A percentile compares a stretch with the other conserved stretches of the same genome.
Conservation (phyloP, 64 coral and sea anemone genomes). For the Astreopora myriophthalma region DNA sequence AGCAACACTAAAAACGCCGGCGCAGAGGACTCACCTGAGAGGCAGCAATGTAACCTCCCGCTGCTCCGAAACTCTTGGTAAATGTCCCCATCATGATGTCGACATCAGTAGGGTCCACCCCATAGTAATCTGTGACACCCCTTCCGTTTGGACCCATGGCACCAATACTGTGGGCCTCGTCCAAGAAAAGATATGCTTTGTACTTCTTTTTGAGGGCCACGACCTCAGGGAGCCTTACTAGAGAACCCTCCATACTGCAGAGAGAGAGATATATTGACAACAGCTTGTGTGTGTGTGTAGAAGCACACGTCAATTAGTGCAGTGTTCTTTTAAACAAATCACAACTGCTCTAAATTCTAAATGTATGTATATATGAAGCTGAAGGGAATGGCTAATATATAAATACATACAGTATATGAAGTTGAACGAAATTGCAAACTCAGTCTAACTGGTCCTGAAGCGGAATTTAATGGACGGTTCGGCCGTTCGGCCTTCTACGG, state of each 20-base stretch:
- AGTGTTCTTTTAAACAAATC: too few species aligned
- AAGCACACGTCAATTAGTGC: too few species aligned
- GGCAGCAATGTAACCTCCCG: constrained; percentile 95
- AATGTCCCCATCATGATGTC: constrained; percentile 99
- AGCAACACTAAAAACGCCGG: too few species aligned
- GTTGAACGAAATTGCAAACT: too few species aligned
- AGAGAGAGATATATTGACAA: background rate
- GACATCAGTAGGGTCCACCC: constrained; percentile 84
- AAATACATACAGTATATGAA: too few species aligned
- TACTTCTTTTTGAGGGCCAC: constrained; percentile 96
- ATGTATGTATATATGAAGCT: too few species aligned
- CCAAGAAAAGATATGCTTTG: constrained; percentile 95
- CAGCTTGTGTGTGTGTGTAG: too few species aligned
- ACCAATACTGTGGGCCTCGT: constrained; percentile 98
- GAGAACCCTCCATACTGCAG: constrained; percentile 94
- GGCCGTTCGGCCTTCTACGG: too few species aligned
- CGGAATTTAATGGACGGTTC: too few species aligned
- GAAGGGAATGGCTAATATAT: too few species aligned
- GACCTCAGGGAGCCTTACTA: constrained; percentile 92
- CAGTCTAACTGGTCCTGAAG: too few species aligned
- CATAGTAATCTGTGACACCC: constrained; percentile 89
- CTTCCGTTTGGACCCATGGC: constrained; percentile 88
- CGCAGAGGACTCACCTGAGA: constrained; percentile 61
- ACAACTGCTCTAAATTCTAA: too few species aligned
- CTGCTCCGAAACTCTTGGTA: constrained; percentile 96